Percentiles rank a stretch among this genome's conserved stretches.
These are phyloP conservation scores for Cyprinodon variegatus DNA, from an alignment of 2,113 vertebrate genomes.

Conservation along the genomic window DNA sequence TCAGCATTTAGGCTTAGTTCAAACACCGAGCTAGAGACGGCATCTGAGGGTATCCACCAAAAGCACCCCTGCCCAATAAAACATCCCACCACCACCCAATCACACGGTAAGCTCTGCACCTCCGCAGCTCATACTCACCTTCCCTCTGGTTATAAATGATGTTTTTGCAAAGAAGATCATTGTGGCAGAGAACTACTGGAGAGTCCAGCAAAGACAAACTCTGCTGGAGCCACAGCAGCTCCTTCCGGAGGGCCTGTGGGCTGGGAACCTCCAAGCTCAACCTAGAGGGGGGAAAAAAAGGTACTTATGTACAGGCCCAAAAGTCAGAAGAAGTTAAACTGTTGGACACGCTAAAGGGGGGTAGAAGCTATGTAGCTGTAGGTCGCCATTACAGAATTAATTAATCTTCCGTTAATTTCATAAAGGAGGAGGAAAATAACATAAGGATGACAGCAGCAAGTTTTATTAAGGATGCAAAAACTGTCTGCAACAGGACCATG, in stretches of 20 bases:
- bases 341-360: background rate
- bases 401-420: no score
- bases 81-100: slow-evolving; percentile 52
- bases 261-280: slow-evolving; percentile 88
- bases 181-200: slow-evolving; percentile 97
- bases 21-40: slow-evolving; percentile 49
- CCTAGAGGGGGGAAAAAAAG: slow-evolving; percentile 70
- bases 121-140: slow-evolving; percentile 82
- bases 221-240: slow-evolving; percentile 95
- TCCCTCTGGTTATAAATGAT: slow-evolving; percentile 94
- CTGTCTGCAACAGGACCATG: no score
- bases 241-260: slow-evolving; percentile 84
- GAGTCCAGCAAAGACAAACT: slow-evolving; percentile 90
- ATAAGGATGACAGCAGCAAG: no score
- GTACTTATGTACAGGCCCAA: no score
- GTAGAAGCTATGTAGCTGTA: no score
- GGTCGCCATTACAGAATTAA: no score
- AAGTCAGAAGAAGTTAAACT: background rate
- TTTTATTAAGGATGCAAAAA: no score
- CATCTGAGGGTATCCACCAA: slow-evolving; percentile 31
- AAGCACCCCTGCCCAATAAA: slow-evolving; percentile 54
- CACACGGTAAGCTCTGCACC: slow-evolving; percentile 39
- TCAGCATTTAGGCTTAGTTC: slow-evolving; percentile 22
- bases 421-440: no score
- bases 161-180: slow-evolving; percentile 98